Conservation (phyloP, 2,113 vertebrate species). For the Neotoma lepida region DNA sequence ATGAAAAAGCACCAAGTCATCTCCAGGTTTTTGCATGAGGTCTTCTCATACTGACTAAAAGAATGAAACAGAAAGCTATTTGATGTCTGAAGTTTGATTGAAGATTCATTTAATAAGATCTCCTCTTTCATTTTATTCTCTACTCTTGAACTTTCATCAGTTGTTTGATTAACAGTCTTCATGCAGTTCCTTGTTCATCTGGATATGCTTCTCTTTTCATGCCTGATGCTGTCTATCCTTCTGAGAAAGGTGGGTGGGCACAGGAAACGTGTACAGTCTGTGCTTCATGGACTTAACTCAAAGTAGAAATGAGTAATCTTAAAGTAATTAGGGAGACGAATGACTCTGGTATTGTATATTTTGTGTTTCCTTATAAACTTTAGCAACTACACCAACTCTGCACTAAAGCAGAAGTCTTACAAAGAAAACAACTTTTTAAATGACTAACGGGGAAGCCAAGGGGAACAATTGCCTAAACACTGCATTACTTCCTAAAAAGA, state of each 20-base stretch:
- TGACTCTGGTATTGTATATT: not conserved
- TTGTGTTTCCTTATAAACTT: not conserved
- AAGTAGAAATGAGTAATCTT: not conserved
- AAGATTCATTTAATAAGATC: not conserved
- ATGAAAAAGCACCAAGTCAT: not conserved
- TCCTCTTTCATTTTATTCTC: not conserved
- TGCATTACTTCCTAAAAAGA: not conserved
- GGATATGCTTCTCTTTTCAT: not conserved
- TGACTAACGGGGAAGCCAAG: not conserved
- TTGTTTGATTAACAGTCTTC: not conserved
- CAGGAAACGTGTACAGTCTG: not conserved
- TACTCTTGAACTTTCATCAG: not conserved
- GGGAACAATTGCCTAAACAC: not conserved
- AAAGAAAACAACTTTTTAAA: not conserved
- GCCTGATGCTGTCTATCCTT: not conserved
- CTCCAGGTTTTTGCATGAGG: not conserved
- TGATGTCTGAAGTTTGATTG: not conserved
- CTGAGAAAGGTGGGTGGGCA: not conserved
- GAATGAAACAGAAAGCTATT: not conserved
- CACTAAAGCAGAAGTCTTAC: not conserved
- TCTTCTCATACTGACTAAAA: not conserved
- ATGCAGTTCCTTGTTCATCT: not conserved
- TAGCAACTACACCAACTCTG: not conserved
- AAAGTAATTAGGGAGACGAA: not conserved
- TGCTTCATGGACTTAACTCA: not conserved